Evolutionary conservation across 2,797 vertebrate genomes (phyloP), one percentile per base, ranked within the genome.

Genomic region (Pristis pectinata): DNA sequence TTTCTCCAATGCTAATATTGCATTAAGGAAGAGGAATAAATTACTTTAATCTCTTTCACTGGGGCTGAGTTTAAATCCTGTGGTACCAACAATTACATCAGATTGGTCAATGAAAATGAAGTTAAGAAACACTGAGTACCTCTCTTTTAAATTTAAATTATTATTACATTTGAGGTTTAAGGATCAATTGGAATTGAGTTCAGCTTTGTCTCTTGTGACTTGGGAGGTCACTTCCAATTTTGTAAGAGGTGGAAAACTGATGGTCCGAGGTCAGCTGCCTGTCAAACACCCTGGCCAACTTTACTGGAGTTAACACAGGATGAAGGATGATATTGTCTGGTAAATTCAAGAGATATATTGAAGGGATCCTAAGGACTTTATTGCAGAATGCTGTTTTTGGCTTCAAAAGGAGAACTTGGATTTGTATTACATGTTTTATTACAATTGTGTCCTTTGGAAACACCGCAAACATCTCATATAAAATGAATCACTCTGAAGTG

Each of bases 401-500:
- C 30, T 89, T 89, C 56, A 37, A 41, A 64, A 22, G n/a, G 59
- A 41, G 59, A 17, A 9, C 87, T 64, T 41, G 34, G 15, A 41
- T 64, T 64, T 67, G 59, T 91, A 41, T 37, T 10, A 41, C 22
- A 59, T n/a, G 1, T 24, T 91, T 64, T 41, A 91, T 91, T 67
- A 9, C n/a, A 91, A 41, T 64, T 8, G 22, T 41, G n/a, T 64
- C n/a, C 59, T 61, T 91, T 56, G 61, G 56, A 61, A 61, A 89
- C 15, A 89, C 15, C 8, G 22, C 59, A 56, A 59, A 87, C 13
- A 27, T 15, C 53, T 87, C 53, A 22, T 37, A 13, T 59, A 91
- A 89, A 91, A 91, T 91, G 59, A 64, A 67, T 91, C 64, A 91
- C 59, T 41, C 87, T 91, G 41, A 67, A 64, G 19, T 67, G 87